Percentiles rank a stretch among this genome's conserved stretches.
These are phyloP conservation scores for Ramphastos sulfuratus DNA, from an alignment of 2,113 vertebrate species.

Conservation along the genomic window DNA sequence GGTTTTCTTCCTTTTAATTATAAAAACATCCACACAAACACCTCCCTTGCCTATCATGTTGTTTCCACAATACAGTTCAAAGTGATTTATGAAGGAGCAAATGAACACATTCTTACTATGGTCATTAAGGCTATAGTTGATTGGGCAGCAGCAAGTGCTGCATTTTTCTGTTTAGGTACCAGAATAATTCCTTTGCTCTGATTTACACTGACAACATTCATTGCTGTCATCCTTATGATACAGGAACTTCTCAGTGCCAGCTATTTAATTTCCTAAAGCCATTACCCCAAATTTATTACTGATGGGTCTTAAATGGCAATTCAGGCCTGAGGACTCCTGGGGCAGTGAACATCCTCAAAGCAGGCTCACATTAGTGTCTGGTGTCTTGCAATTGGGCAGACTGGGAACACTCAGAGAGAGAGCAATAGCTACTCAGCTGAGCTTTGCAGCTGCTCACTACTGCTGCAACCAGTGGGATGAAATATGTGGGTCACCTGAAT, in stretches of 20 bases:
- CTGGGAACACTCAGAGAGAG: background rate
- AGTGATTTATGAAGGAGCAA: conserved; percentile 9
- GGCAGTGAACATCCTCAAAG: background rate
- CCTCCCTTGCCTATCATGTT: background rate
- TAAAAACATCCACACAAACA: conserved; percentile 31
- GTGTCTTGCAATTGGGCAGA: background rate
- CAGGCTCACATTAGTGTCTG: background rate
- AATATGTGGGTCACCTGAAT: background rate
- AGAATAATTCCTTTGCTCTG: background rate
- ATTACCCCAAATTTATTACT: background rate
- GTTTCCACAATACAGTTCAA: background rate
- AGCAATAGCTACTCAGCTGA: background rate
- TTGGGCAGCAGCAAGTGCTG: background rate
- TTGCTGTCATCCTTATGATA: background rate
- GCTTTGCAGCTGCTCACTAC: conserved; percentile 8
- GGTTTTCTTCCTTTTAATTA: conserved; percentile 30
- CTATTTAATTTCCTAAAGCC: conserved; percentile 4
- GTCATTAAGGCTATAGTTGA: background rate
- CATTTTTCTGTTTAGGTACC: background rate
- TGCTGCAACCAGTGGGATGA: background rate
- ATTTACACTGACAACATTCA: conserved; percentile 9
- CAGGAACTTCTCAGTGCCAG: background rate
- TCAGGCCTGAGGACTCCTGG: background rate
- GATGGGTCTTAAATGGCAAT: background rate
- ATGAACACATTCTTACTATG: background rate